Evolutionary conservation across 2,888 invertebrate species (phyloP).

Genomic region (Agrotis exclamationis): DNA sequence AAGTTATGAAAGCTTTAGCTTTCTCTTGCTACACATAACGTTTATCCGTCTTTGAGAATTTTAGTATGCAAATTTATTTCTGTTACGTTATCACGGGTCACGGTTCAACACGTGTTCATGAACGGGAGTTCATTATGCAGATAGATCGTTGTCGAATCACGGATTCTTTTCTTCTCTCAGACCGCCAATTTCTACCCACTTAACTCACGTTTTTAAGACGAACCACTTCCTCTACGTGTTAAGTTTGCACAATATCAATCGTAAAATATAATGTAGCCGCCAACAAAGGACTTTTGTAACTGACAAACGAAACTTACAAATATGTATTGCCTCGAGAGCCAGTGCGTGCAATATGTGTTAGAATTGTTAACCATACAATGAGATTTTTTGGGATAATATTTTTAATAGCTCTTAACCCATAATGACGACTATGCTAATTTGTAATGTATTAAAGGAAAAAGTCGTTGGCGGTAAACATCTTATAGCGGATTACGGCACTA

Average conservation of each 20-base stretch:
- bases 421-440: not conserved
- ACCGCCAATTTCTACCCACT: slow-evolving; percentile 66
- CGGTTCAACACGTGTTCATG: slow-evolving; percentile 71
- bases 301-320: slow-evolving; percentile 31
- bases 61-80: slow-evolving; percentile 64
- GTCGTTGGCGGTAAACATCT: not conserved
- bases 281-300: slow-evolving; percentile 70
- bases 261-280: slow-evolving; percentile 68
- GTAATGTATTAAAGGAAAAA: not conserved
- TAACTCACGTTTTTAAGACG: slow-evolving; percentile 69
- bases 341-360: slow-evolving; percentile 44
- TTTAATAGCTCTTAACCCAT: slow-evolving; percentile 4
- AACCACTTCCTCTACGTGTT: slow-evolving; percentile 54
- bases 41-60: slow-evolving; percentile 45
- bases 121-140: slow-evolving; percentile 62
- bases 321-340: slow-evolving; percentile 35
- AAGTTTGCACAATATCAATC: slow-evolving; percentile 69
- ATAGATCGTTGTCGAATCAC: slow-evolving; percentile 78
- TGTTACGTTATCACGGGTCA: slow-evolving; percentile 68
- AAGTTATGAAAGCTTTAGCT: slow-evolving; percentile 40
- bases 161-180: slow-evolving; percentile 75
- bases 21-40: slow-evolving; percentile 37
- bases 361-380: not conserved
- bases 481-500: not conserved
- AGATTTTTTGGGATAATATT: slow-evolving; percentile 12